Base-by-base conservation (phyloP, 2,797 vertebrate species). In the Clarias fuscus region DNA sequence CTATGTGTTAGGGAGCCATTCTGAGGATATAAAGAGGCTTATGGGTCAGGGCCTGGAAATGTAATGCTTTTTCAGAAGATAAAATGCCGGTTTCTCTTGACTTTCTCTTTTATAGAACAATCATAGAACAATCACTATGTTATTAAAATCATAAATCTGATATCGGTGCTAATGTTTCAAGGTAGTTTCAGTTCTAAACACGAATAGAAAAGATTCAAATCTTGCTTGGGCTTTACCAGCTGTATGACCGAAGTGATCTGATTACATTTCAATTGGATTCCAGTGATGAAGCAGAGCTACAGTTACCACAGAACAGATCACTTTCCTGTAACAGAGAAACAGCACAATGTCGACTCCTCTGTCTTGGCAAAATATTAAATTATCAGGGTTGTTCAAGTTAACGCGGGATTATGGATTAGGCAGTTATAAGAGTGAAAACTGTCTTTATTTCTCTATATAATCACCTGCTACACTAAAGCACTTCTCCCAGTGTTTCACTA, bases 121-220 rank as follows among this genome's bases (percentile, higher is more conserved):
- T 53, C 24, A 71, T 72, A 72, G 40, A 14, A 72, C 72, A 75
- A 17, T 53, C 24, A 56, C 7, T 75, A 3, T 27, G 22, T 27
- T 75, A 75, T 56, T 75, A 53, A 75, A 56, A 48, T 56, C n/a
- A 56, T 75, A 56, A 75, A 75, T 75, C 72, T 56, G 43, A 15
- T 15, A 17, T 14, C 43, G 7, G 43, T 27, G 72, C 14, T 27
- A 14, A 3, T 40, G 3, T 40, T 40, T 1, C 33, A 71, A 17
- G 17, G 30, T 37, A 43, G 37, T 22, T 43, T 72, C 37, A 13
- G 10, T 43, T 20, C 3, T 43, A 43, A 72, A 43, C 70, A 13
- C 14, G 40, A 72, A 72, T 5, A 24, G 70, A 37, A 11, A 10
- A 72, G 70, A 40, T 43, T 4, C 24, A 40, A 40, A 10, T 71